Base-by-base conservation (phyloP, 2,888 invertebrate genomes). In the Stomorhina lunata region DNA sequence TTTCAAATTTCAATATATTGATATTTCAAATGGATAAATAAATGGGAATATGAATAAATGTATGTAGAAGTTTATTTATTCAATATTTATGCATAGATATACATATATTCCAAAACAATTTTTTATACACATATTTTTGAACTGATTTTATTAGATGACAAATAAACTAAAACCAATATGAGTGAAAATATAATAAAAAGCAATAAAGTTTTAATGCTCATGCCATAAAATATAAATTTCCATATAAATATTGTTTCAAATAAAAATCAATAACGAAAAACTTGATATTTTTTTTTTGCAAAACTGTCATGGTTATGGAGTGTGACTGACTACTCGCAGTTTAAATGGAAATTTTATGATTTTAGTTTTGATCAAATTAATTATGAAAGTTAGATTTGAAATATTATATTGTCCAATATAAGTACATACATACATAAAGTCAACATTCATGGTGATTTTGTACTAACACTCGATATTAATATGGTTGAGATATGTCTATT, bases 191-290 rank as follows among this genome's bases (percentile, higher is more conserved):
- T 10, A 55, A 65, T 20, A 71, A 34, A n/a, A 65, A 48, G 37
- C 65, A 72, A 78, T 65, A 78, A 78, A 48, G 15, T 57, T 72
- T 71, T 71, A 71, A 63, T 65, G 48, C 27, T 55, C 29, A 69
- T 63, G 45, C 7, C 71, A 78, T 53, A 55, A 45, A 71, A 57
- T 12, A 72, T 66, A 57, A 65, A 79, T 57, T 79, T 79, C 32
- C 37, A 71, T 66, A 48, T 29, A 72, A 65, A 79, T 65, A 9
- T 57, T 55, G 25, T 37, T 71, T 32, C 22, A 37, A 48, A 57
- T 37, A 40, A 50, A 65, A 71, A 66, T 72, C 63, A 72, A 65
- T 71, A 63, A 53, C n/a, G n/a, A n/a, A n/a, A n/a, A n/a, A n/a
- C n/a, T n/a, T n/a, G n/a, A n/a, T n/a, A 45, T 29, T 2, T n/a